Conservation (phyloP, 2,797 vertebrate species). For the Smutsia gigantea region DNA sequence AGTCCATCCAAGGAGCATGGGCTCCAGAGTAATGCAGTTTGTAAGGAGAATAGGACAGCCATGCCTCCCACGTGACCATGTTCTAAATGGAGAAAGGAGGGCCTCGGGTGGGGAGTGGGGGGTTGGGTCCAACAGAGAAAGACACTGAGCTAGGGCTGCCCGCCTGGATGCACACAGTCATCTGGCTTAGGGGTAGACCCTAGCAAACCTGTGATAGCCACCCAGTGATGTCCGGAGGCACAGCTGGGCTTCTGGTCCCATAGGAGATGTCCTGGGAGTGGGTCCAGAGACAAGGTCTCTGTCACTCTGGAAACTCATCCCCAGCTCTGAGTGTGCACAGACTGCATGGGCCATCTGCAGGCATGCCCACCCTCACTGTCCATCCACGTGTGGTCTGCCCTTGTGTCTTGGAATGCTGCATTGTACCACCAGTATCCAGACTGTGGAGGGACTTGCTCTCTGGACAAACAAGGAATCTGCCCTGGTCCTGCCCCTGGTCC, state of each 20-base stretch:
- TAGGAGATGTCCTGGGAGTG: not conserved
- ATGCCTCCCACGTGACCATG: not conserved
- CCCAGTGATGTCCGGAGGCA: not conserved
- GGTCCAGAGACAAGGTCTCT: not conserved
- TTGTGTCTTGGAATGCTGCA: no score
- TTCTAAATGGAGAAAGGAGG: not conserved
- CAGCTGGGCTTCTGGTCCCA: not conserved
- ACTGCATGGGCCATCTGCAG: no score
- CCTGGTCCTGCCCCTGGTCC: no score
- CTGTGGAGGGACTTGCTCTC: not conserved
- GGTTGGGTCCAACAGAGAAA: not conserved
- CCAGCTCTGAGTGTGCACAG: no score
- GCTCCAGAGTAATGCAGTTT: not conserved
- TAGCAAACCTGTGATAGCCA: no score
- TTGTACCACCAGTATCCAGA: rapidly evolving
- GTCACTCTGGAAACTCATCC: no score
- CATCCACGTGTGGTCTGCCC: no score
- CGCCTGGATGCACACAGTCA: no score
- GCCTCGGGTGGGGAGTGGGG: not conserved
- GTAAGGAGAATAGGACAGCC: not conserved
- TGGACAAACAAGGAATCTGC: no score
- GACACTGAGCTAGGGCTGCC: not conserved
- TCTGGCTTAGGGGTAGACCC: not conserved
- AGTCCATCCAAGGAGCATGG: not conserved
- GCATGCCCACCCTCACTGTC: rapidly evolving